Evolutionary conservation across 2,797 vertebrate genomes (phyloP).

Genomic region (Lepus townsendii): DNA sequence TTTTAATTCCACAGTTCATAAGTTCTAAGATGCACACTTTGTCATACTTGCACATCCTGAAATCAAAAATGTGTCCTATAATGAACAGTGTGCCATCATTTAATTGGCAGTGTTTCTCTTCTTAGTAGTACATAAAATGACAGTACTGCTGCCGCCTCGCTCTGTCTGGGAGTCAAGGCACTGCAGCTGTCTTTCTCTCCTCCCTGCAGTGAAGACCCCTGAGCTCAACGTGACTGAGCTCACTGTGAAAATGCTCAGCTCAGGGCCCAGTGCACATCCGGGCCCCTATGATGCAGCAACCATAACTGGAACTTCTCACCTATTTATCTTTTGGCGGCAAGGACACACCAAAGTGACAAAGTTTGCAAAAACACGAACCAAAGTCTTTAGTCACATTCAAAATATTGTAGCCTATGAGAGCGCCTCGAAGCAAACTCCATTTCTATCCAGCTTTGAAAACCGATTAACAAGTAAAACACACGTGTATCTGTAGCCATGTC

Average conservation of each 20-base stretch:
- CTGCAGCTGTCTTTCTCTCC: not conserved
- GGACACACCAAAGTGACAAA: not conserved
- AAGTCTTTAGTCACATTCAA: constrained; percentile 34
- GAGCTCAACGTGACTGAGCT: not conserved
- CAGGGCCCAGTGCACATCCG: accelerated
- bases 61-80: not conserved
- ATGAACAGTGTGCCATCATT: not conserved
- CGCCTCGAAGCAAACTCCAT: constrained; percentile 55
- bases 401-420: not conserved
- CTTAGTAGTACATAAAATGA: not conserved
- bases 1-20: not conserved
- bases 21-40: not conserved
- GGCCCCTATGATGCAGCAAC: not conserved
- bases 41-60: constrained; percentile 26
- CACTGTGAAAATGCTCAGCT: not conserved
- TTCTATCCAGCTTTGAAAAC: constrained; percentile 63
- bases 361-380: constrained; percentile 42
- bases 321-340: not conserved
- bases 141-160: not conserved
- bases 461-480: not conserved
- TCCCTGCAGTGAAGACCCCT: not conserved
- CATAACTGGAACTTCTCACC: not conserved
- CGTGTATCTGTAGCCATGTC: not conserved
- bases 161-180: not conserved
- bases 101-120: constrained; percentile 17